Percentiles rank a stretch among this genome's conserved stretches.
Conservation (phyloP, 2,113 vertebrate genomes). For the Paradoxurus hermaphroditus region DNA sequence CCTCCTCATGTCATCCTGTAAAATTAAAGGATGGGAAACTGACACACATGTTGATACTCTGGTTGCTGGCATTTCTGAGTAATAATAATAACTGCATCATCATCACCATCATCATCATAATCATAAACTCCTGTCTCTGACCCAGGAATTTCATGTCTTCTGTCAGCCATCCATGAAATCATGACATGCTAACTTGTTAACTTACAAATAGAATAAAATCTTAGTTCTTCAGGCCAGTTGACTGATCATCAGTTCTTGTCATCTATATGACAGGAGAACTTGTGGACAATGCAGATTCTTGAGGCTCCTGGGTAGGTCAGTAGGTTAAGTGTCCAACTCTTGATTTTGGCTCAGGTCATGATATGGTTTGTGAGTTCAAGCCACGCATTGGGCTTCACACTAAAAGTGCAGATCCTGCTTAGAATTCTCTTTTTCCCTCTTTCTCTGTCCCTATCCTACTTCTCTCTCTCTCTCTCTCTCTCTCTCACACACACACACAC, state of each 20-base stretch:
- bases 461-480: no score
- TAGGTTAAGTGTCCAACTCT: no score
- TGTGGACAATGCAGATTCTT: neutral
- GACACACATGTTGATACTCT: neutral
- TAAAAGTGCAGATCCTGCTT: no score
- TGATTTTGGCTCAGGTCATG: no score
- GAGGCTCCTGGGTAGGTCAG: no score
- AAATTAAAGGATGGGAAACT: constrained; percentile 3
- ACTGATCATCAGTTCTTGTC: neutral
- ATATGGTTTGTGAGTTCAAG: no score
- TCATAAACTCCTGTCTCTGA: neutral
- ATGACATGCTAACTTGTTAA: neutral
- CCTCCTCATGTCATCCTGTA: neutral
- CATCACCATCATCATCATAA: neutral
- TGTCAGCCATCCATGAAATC: neutral
- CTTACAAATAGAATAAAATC: neutral
- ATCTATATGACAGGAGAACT: neutral
- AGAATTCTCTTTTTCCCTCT: no score
- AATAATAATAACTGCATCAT: neutral
- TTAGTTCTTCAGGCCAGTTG: no score
- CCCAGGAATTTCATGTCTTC: neutral
- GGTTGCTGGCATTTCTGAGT: neutral
- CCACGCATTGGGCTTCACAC: no score
- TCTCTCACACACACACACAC: no score
- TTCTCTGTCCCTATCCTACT: no score